Base-by-base conservation (phyloP, 2,797 vertebrate genomes). In the Otolemur crassicaudatus region DNA sequence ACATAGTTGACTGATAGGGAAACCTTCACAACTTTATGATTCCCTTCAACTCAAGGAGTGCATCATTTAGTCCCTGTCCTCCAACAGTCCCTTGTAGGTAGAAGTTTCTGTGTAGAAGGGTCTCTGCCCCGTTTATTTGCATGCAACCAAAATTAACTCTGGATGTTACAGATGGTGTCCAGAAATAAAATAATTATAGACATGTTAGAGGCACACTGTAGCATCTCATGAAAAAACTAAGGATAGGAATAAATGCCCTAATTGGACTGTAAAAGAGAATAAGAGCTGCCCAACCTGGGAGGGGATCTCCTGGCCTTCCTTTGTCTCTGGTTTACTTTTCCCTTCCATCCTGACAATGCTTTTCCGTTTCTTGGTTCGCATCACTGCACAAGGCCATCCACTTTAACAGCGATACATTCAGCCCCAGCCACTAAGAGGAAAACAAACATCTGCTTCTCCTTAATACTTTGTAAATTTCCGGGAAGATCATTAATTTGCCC, bases 281-380 rank as follows among this genome's bases (percentile, higher is more conserved):
- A 5, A 72, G 37, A 72, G 49, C 72, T 61, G 9, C 17, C n/a
- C 56, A 82, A 56, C 31, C 5, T 5, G 70, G 34, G 3, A 34
- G 7, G 3, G 34, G 19, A 14, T 7, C 22, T 70, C 6, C 70
- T 43, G 9, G 0, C 27, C 10, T 65, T 13, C 8, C 58, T 1
- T 60, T 53, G 3, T 56, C 31, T 46, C 40, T 43, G 14, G 5
- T 87, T 94, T 4, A 12, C 5, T 27, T 1, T 49, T 46, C 29
- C 0, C 2, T 70, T 37, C 88, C 81, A 31, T 8, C 58, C 46
- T 20, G 20, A 43, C 19, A 31, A 27, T 37, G 2, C 31, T 43
- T 60, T 72, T 56, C 29, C 69, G 7, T 77, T 53, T 20, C 29
- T 89, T 27, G 20, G 0, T 73, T 89, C 8, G 27, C 3, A 13